These are phyloP conservation scores for Liodrosophila aerea DNA, from an alignment of 2,888 invertebrate genomes.

Conservation along the genomic window DNA sequence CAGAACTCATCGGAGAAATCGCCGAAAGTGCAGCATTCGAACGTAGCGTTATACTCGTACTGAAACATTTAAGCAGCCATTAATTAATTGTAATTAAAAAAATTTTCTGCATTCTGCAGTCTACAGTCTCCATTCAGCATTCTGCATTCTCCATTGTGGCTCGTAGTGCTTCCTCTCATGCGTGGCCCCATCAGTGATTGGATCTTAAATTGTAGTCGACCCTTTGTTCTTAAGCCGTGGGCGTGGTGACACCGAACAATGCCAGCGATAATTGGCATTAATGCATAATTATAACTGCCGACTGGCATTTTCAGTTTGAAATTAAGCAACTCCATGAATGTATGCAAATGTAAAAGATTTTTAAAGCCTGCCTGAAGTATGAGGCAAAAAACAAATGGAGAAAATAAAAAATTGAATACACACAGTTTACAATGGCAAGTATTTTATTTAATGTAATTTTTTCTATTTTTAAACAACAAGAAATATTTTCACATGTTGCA, in stretches of 20 bases:
- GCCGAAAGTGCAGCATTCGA: constrained; percentile 28
- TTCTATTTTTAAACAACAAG: too few species aligned
- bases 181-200: constrained; percentile 39
- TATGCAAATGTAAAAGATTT: too few species aligned
- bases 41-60: constrained; percentile 24
- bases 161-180: background rate
- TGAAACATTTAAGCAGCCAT: constrained; percentile 60
- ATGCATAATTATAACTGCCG: constrained; percentile 62
- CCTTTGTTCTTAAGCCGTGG: constrained; percentile 47
- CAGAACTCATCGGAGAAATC: constrained; percentile 15
- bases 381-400: too few species aligned
- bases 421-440: too few species aligned
- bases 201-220: constrained; percentile 52
- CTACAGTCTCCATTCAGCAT: constrained; percentile 9
- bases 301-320: background rate
- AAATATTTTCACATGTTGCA: too few species aligned
- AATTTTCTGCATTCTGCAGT: constrained; percentile 52
- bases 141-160: constrained; percentile 13
- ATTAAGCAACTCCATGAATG: constrained; percentile 23
- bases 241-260: constrained; percentile 40
- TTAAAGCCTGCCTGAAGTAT: too few species aligned
- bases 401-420: too few species aligned
- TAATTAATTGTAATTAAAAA: constrained; percentile 77
- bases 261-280: constrained; percentile 62
- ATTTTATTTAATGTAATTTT: too few species aligned